Evolutionary conservation across 2,797 vertebrate species (phyloP).

Genomic region (Podarcis lilfordi): DNA sequence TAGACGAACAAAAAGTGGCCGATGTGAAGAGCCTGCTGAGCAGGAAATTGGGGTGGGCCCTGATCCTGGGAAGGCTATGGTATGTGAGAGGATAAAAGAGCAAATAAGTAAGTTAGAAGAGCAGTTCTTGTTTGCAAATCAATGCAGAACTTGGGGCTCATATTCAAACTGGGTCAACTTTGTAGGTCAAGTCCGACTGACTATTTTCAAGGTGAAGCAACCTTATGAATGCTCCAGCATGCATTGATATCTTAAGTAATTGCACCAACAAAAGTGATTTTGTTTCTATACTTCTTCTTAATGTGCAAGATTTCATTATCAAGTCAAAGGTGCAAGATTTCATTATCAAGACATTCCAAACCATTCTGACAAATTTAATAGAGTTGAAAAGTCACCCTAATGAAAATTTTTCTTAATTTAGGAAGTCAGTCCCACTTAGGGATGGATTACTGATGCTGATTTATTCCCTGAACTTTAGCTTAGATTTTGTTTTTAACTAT

Average conservation of each 20-base stretch:
- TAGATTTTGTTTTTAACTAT: neutral
- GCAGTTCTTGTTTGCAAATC: no score
- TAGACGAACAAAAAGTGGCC: neutral
- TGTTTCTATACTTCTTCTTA: no score
- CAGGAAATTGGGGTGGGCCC: neutral
- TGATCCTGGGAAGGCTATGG: neutral
- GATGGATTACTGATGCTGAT: constrained; percentile 7
- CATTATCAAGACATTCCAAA: constrained; percentile 14
- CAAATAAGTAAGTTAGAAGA: no score
- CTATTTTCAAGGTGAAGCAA: no score
- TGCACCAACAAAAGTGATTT: no score
- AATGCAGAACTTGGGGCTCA: no score
- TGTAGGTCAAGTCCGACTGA: no score
- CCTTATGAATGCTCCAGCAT: no score
- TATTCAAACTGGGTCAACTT: no score
- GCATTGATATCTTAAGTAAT: no score
- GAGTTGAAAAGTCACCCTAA: constrained; percentile 14
- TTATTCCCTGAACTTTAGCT: constrained; percentile 38
- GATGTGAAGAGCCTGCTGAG: neutral
- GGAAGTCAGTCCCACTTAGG: constrained; percentile 15
- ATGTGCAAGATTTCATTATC: constrained; percentile 14
- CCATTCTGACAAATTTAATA: constrained; percentile 16
- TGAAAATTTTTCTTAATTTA: constrained; percentile 15
- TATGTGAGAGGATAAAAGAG: no score
- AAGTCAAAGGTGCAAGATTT: constrained; percentile 20